Percentiles rank a stretch among this genome's conserved stretches.
Conservation (phyloP, 2,797 vertebrate genomes). For the Sebastes melanostomus region DNA sequence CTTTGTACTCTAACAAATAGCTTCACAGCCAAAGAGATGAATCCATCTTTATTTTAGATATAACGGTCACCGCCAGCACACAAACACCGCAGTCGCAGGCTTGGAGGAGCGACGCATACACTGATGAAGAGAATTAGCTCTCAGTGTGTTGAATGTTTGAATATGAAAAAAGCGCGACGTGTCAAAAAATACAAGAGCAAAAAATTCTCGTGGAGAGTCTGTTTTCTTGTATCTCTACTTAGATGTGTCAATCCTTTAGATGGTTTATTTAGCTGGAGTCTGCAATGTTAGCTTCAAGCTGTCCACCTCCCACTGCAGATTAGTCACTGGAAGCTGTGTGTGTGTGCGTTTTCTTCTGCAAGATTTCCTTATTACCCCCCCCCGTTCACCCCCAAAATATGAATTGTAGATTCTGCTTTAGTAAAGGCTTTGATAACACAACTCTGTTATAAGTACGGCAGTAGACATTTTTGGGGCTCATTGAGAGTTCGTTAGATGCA, state of each 20-base stretch:
- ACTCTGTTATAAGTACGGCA: conserved; percentile 47
- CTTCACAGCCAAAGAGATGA: conserved; percentile 36
- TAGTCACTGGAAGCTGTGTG: conserved; percentile 72
- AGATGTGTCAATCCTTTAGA: conserved; percentile 73
- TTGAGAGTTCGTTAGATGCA: conserved; percentile 31
- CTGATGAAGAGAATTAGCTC: conserved; percentile 53
- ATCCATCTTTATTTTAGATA: conserved; percentile 42
- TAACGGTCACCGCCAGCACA: conserved; percentile 36
- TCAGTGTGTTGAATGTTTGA: conserved; percentile 47
- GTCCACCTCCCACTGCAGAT: conserved; percentile 80
- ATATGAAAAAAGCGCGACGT: conserved; percentile 44
- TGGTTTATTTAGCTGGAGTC: conserved; percentile 79
- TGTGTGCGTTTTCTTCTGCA: conserved; percentile 15
- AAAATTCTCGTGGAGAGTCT: conserved; percentile 36
- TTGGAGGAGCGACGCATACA: conserved; percentile 9
- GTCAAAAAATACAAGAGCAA: conserved; percentile 49
- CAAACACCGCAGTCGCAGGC: conserved; percentile 11
- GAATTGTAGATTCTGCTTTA: conserved; percentile 60
- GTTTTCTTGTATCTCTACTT: conserved; percentile 69
- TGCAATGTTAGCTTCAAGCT: conserved; percentile 73
- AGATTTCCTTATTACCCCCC: neutral
- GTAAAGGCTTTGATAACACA: conserved; percentile 59
- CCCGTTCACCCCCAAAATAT: conserved; percentile 36
- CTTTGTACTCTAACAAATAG: conserved; percentile 49
- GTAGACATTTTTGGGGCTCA: conserved; percentile 55